A percentile compares a stretch with the other conserved stretches of the same genome.
Conservation (phyloP, 2,797 vertebrate species). For the Eupleurogrammus muticus region DNA sequence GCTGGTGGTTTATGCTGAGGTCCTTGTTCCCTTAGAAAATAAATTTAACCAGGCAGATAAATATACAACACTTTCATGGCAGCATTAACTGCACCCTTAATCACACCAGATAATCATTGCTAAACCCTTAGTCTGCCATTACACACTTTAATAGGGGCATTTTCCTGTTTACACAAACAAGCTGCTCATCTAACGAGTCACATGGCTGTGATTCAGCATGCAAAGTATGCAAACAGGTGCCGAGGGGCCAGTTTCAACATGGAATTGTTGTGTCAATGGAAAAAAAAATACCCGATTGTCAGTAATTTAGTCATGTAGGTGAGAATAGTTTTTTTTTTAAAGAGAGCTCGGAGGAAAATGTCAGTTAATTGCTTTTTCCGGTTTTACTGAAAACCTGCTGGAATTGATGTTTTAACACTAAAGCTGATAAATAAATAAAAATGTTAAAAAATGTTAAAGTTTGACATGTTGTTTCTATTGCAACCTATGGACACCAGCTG, state of each 20-base stretch:
- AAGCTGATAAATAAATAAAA: neutral
- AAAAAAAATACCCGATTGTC: neutral
- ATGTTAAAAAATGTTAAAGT: too few species aligned
- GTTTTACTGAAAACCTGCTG: neutral
- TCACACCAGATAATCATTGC: neutral
- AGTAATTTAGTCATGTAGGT: neutral
- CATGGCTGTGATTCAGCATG: neutral
- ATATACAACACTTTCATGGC: neutral
- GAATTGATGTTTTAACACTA: neutral
- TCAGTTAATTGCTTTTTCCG: neutral
- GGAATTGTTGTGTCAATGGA: neutral
- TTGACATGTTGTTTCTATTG: neutral
- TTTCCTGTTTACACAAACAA: constrained; percentile 18
- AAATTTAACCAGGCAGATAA: neutral
- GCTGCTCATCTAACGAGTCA: constrained; percentile 7
- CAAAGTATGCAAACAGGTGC: neutral
- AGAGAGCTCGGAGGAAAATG: neutral
- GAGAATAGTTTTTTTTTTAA: neutral
- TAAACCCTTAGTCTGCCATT: neutral
- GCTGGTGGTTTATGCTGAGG: constrained; percentile 62
- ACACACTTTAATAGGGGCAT: neutral
- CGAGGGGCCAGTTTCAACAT: neutral
- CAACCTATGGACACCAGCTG: neutral
- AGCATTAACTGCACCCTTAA: neutral
- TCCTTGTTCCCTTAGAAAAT: constrained; percentile 58